Evolutionary conservation across 92 coral and sea anemone species (phyloP), one percentile per base, ranked within the genome.

Genomic region (Epizoanthus rinbou): DNA sequence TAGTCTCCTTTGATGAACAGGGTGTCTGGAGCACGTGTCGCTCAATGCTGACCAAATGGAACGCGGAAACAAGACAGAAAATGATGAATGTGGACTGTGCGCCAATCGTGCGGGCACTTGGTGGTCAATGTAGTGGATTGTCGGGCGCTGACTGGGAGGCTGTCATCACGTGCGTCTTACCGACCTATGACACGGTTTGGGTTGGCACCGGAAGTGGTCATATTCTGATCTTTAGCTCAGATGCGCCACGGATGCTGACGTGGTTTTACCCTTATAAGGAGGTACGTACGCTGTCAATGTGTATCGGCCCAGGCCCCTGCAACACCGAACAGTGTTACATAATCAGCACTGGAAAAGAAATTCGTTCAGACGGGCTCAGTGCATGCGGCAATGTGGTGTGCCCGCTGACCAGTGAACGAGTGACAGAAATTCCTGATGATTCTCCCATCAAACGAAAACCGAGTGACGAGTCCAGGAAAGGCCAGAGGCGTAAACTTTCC

Each of bases 241-340:
- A 71, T 3, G 91, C 91, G 64, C 88, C 91, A 22, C 86, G 81
- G 54, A 86, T 96, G 31, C 89, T 94, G 75, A 94, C 98, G 83
- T 96, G 97, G 96, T 86, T 96, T 80, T 90, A 90, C 68, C 87
- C 92, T 25, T 94, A 88, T 52, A 83, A 87, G 69, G 99, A 96
- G 75, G 94, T 92, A n/a, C 94, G 99, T 7, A 91, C 93, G 17
- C 89, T 96, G 7, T 85, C 93, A 15, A 53, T 89, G 74, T 87
- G 94, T 37, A 28, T 86, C 43, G 97, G 95, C 39, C 98, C 97
- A 53, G 99, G 98, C 41, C 98, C 98, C 31, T 94, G 97, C 70
- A 89, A 86, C 58, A 91, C 97, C 6, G 99, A 96, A 60, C 95
- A 91, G 76, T 87, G 90, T 63, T 94, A 88, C 80, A 97, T 94